Evolutionary conservation across 2,797 vertebrate species (phyloP).

Genomic region (Labeo calbasu): DNA sequence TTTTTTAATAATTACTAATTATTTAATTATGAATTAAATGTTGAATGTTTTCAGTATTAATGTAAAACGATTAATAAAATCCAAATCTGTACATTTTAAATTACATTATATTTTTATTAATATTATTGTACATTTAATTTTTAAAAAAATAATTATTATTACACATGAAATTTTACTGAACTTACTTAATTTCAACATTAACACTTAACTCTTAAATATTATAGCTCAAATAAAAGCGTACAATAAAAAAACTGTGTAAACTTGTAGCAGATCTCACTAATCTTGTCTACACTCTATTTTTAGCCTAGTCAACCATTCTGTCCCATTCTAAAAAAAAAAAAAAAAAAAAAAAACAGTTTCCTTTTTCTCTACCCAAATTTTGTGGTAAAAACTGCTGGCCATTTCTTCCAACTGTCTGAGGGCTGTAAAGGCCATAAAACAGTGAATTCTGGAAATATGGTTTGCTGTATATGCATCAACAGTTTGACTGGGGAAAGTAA

Average conservation of each 20-base stretch:
- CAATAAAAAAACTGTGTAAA: background rate
- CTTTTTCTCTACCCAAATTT: background rate
- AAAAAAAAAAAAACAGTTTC: background rate
- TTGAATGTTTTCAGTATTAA: no score
- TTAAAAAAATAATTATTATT: no score
- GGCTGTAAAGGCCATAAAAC: conserved; percentile 38
- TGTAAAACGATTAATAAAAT: no score
- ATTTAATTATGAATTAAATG: no score
- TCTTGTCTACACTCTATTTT: background rate
- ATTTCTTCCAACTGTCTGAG: background rate
- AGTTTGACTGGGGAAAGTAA: conserved; percentile 22
- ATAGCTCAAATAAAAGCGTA: background rate
- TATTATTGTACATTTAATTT: no score
- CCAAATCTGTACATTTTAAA: no score
- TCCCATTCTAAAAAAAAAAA: background rate
- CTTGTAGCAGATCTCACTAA: background rate
- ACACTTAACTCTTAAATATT: background rate
- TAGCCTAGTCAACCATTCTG: background rate
- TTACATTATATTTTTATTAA: no score
- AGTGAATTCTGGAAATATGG: conserved; percentile 53
- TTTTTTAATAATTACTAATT: no score
- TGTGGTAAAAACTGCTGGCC: background rate
- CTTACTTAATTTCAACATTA: background rate
- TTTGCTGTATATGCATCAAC: conserved; percentile 47
- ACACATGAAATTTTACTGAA: no score